phyloP scores from a whole-genome alignment of 2,797 vertebrate species.

The Alosa sapidissima region DNA sequence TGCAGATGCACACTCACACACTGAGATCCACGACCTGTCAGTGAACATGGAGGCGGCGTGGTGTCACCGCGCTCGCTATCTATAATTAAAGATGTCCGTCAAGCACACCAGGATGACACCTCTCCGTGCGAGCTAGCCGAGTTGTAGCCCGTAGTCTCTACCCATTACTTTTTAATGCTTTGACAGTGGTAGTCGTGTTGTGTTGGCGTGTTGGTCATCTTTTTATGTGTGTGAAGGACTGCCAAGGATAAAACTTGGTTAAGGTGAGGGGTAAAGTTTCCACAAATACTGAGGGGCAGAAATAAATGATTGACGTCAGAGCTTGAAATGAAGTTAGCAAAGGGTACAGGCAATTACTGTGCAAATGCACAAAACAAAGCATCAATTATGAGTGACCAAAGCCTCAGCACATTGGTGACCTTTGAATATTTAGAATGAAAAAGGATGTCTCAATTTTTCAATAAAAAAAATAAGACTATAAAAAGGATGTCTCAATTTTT shows the following conservation, averaged over 20 bases:
- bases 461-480: neutral
- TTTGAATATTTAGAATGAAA: neutral
- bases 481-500: neutral
- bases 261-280: neutral
- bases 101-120: neutral
- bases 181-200: neutral
- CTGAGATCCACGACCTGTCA: slow-evolving; percentile 40
- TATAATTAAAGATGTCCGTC: slow-evolving; percentile 9
- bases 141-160: neutral
- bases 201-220: neutral
- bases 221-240: neutral
- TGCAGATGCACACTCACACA: slow-evolving; percentile 48
- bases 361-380: neutral
- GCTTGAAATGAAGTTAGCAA: neutral
- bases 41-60: slow-evolving; percentile 40
- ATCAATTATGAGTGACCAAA: neutral
- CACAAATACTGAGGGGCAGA: neutral
- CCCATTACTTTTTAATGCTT: neutral
- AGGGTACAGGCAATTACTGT: neutral
- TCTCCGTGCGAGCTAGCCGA: neutral
- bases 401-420: neutral
- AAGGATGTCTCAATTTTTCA: neutral
- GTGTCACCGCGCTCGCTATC: neutral
- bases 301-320: neutral
- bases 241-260: neutral